Percentiles rank a stretch among this genome's conserved stretches.
Conservation (phyloP, 2,113 vertebrate species). For the Heliornis fulica region DNA sequence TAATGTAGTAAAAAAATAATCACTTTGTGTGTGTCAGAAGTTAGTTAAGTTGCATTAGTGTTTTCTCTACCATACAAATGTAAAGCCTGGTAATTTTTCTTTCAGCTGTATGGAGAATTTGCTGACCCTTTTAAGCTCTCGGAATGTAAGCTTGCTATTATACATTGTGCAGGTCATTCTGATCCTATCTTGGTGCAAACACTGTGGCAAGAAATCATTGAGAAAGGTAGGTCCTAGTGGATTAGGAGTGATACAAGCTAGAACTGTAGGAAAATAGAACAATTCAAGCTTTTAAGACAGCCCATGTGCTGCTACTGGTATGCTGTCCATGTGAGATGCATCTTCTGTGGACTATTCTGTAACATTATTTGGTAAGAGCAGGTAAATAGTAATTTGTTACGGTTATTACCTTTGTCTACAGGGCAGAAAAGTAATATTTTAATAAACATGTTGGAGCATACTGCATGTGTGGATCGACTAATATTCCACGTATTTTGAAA, state of each 20-base stretch:
- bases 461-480: neutral
- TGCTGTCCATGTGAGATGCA: neutral
- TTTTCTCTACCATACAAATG: neutral
- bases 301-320: neutral
- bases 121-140: slow-evolving; percentile 94
- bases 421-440: neutral
- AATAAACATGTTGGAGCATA: neutral
- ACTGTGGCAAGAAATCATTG: slow-evolving; percentile 96
- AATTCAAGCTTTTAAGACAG: neutral
- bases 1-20: neutral
- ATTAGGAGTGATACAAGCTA: neutral
- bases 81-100: slow-evolving; percentile 7
- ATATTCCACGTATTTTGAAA: neutral
- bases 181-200: slow-evolving; percentile 94
- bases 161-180: slow-evolving; percentile 94
- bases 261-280: neutral
- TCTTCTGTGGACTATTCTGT: neutral
- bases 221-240: slow-evolving; percentile 82
- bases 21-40: neutral
- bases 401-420: neutral
- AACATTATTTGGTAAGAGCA: neutral
- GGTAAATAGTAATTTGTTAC: neutral
- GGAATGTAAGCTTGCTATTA: slow-evolving; percentile 95
- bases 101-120: slow-evolving; percentile 94
- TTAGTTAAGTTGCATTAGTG: neutral